Evolutionary conservation across 2,888 invertebrate species (phyloP), one percentile per base, ranked within the genome.

Genomic region (Hyalella azteca): DNA sequence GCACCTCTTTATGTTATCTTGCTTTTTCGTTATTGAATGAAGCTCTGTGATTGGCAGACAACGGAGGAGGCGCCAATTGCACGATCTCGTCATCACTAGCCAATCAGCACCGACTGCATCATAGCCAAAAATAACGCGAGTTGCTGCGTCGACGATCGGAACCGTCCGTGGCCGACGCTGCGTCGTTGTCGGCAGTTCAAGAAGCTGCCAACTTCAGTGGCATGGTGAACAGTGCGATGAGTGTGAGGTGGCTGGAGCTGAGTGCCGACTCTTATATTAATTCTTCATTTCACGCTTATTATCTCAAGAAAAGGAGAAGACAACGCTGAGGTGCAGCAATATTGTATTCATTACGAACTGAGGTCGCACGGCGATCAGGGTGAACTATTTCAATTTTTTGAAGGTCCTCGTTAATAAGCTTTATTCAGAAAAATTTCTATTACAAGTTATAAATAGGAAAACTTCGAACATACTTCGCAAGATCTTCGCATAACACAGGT

Each of bases 141-240:
- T 66, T 29, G 36, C 26, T n/a, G n/a, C n/a, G n/a, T n/a, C n/a
- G n/a, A n/a, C n/a, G n/a, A n/a, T n/a, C n/a, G n/a, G n/a, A n/a
- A n/a, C n/a, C n/a, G n/a, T n/a, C n/a, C n/a, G n/a, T n/a, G n/a
- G n/a, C n/a, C n/a, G n/a, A n/a, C n/a, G n/a, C n/a, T n/a, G n/a
- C n/a, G n/a, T n/a, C n/a, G n/a, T n/a, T n/a, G n/a, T n/a, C n/a
- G n/a, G n/a, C n/a, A n/a, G n/a, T n/a, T n/a, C n/a, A n/a, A n/a
- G n/a, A n/a, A n/a, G n/a, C n/a, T n/a, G n/a, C n/a, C n/a, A n/a
- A n/a, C n/a, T n/a, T 66, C 66, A 66, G 66, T 66, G 66, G 66
- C 66, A 36, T 36, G 36, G 36, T 66, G 54, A 66, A 36, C 66
- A 66, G 66, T 66, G 66, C 66, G 66, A 66, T 66, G 66, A 36